Evolutionary conservation across 2,888 invertebrate genomes (phyloP).

Genomic region (Liodrosophila aerea): DNA sequence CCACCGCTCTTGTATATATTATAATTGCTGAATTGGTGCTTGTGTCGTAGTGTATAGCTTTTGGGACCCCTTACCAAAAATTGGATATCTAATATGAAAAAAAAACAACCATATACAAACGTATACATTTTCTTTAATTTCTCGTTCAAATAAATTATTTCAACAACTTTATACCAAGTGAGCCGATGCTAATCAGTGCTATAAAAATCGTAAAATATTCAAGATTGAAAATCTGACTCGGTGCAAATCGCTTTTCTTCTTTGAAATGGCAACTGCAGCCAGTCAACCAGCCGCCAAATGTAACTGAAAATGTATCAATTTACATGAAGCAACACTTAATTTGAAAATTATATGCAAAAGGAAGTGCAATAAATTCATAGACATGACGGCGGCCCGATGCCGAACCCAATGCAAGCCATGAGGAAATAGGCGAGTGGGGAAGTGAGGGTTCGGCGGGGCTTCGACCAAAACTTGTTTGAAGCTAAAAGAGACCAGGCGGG

Average conservation of each 20-base stretch:
- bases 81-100: too few relatives aligned
- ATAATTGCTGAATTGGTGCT: too few relatives aligned
- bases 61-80: too few relatives aligned
- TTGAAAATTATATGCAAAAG: slow-evolving; percentile 66
- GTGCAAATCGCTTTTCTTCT: slow-evolving; percentile 2
- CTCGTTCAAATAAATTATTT: not conserved
- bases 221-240: slow-evolving; percentile 2
- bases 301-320: slow-evolving; percentile 60
- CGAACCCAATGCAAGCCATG: slow-evolving; percentile 9
- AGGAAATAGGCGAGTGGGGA: not conserved
- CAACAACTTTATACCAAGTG: too few relatives aligned
- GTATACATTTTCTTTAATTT: too few relatives aligned
- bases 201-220: slow-evolving; percentile 16
- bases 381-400: slow-evolving; percentile 45
- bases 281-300: slow-evolving; percentile 26
- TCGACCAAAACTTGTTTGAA: slow-evolving; percentile 49
- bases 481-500: slow-evolving; percentile 8
- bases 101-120: too few relatives aligned
- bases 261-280: not conserved
- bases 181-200: slow-evolving; percentile 1
- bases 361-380: slow-evolving; percentile 67
- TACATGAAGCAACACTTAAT: slow-evolving; percentile 63
- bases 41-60: too few relatives aligned
- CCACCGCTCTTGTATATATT: too few relatives aligned
- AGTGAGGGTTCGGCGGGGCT: slow-evolving; percentile 27